Evolutionary conservation across 2,113 vertebrate genomes (phyloP), one percentile per base, ranked within the genome.

Genomic region (Nansenia antarctica): DNA sequence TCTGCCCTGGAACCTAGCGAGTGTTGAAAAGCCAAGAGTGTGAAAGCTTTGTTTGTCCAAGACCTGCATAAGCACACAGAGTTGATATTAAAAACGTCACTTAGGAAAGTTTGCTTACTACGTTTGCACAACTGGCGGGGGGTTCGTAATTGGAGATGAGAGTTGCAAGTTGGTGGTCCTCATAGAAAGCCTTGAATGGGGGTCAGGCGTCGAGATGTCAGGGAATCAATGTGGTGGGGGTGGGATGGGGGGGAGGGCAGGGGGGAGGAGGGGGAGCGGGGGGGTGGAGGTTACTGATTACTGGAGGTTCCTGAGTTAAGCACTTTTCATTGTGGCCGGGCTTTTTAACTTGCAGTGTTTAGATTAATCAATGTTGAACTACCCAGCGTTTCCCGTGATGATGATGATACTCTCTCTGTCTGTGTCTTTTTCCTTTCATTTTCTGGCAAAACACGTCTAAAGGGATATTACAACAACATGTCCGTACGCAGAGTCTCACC

Each of bases 111-210:
- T 35, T 45, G 47, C 45, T 55, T 42, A 8, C 31, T 47, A 7
- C 3, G 29, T 84, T 82, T 85, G 71, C 67, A 66, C 52, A 71
- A 78, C 71, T 80, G 65, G 80, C 72, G 53, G 67, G 62, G 39
- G 67, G 71, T 15, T 31, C n/a, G 77, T 71, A 82, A 82, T 9
- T 15, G 62, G 72, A 84, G 72, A 80, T 57, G 8, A 27, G 67
- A 5, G 53, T 34, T 77, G 62, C 76, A 42, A n/a, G 77, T 71
- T 65, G 81, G 85, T 81, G 84, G 83, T 86, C 80, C 42, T 68
- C 67, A 11, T 65, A 49, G 45, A 57, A 76, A 53, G 68, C 62
- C 3, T 67, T 66, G 72, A 74, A 61, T 67, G 59, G 35, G 64
- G 37, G 34, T 32, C 53, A 53, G 57, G 59, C 74, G 53, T 73